phyloP scores from a whole-genome alignment of 2,113 vertebrate species.

The Emydura subglobosa region DNA sequence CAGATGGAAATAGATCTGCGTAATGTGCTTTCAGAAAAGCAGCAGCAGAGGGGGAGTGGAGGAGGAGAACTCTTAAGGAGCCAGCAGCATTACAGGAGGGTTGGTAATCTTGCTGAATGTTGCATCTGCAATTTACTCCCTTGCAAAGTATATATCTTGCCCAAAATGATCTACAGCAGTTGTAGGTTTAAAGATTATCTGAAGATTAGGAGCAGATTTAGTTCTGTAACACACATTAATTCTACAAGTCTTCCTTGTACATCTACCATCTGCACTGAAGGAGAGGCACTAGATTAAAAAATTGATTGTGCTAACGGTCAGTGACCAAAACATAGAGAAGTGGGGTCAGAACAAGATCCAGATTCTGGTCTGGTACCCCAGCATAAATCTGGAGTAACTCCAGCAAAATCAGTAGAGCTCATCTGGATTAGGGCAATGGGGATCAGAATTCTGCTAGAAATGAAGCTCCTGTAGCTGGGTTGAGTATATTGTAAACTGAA shows the following conservation, averaged over 20 bases:
- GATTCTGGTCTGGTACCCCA: background rate
- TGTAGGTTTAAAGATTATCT: background rate
- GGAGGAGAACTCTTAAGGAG: background rate
- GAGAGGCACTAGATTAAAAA: background rate
- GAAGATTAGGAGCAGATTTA: rapidly evolving
- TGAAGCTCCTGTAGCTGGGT: background rate
- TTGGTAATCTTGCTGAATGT: conserved; percentile 15
- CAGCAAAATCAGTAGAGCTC: background rate
- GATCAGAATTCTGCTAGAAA: conserved; percentile 6
- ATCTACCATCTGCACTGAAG: rapidly evolving
- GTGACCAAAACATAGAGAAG: background rate
- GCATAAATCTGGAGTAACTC: background rate
- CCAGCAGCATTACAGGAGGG: background rate
- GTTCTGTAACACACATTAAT: background rate
- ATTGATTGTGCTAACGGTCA: background rate
- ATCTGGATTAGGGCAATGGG: background rate
- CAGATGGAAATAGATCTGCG: conserved; percentile 55
- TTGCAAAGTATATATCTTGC: background rate
- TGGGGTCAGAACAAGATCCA: background rate
- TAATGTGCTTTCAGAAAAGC: conserved; percentile 46
- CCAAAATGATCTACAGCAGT: background rate
- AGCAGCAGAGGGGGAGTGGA: background rate
- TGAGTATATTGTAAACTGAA: background rate
- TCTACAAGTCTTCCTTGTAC: background rate
- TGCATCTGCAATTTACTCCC: conserved; percentile 21